Base-by-base conservation (phyloP, 1,140 invertebrate species). In the Zaprionus inermis region DNA sequence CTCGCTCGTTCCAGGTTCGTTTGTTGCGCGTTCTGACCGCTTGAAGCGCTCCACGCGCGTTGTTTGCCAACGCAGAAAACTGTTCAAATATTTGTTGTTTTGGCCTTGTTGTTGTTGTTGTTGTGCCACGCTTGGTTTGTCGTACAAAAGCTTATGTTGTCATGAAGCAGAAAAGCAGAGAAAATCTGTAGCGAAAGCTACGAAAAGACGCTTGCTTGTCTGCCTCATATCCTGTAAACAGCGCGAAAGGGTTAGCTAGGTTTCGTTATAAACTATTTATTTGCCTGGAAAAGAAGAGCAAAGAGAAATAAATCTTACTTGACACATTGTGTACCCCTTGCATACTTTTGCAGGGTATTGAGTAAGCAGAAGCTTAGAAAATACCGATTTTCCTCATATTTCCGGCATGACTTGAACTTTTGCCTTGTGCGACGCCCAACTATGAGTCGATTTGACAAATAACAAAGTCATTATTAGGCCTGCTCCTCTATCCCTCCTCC, bases 51-150 rank as follows among this genome's bases (percentile, higher is more conserved):
- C 49, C 57, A 73, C 56, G 65, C 56, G 57, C 38, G 36, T 38
- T 73, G 71, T 69, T 74, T 74, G 52, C 72, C 72, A 85, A 71
- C 75, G 75, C 76, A 68, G 64, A 76, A 81, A 82, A 85, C 64
- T 76, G 56, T 59, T 68, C 83, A 85, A 85, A 85, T 86, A 85
- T 85, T 86, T 82, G 83, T 44, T 51, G 34, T 66, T 55, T 10
- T 28, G 16, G 18, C 18, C 44, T 49, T 18, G 51, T 56, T 57
- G 61, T 32, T 72, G 55, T 49, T 72, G 38, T 51, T 73, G 7
- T 59, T 58, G 22, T 41, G 14, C 32, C 10, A 41, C 16, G 52
- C 24, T 14, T 67, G 56, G 63, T 20, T 67, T 44, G 56, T 70
- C 58, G 66, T 36, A 84, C 78, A 81, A 81, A 41, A 70, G 81